Base-by-base conservation (phyloP, 2,797 vertebrate species). In the Zalophus californianus region DNA sequence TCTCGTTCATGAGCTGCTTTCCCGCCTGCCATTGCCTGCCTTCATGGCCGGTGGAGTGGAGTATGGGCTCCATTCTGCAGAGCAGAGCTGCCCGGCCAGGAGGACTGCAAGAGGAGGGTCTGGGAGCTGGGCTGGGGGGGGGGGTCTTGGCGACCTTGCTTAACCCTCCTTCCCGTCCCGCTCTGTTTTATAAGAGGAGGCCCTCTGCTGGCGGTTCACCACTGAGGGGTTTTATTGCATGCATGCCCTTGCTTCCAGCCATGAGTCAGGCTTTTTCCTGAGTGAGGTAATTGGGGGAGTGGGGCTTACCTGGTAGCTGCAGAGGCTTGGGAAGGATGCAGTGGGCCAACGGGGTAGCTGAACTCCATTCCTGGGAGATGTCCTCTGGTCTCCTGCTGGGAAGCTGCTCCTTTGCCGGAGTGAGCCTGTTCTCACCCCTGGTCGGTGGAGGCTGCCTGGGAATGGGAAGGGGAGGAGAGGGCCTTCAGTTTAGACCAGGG, bases 121-220 rank as follows among this genome's bases (percentile, higher is more conserved):
- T 2, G 2, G n/a, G 86, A 38, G 52, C 38, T 1, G 29, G 56
- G 85, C 72, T 1, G 13, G 64, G n/a, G n/a, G n/a, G 35, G 35
- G 27, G 7, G n/a, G 6, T 15, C 41, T 23, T 0, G 7, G 38
- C 13, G 0, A 16, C 72, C 58, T 41, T 20, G 20, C 27, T 25
- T n/a, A 4, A n/a, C 32, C 35, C 29, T 66, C 50, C 4, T 21
- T 29, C 38, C 41, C 0, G 21, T 12, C 14, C 60, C 18, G 0
- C 25, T 48, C 62, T 25, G 29, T 3, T 35, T 35, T 18, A 0
- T 0, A 0, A 5, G 54, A 78, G n/a, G 20, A 16, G 0, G 12
- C 18, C 25, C 5, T 16, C 18, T 25, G 27, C 3, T 0, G 2
- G 7, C 29, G 44, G 7, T 0, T 78, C 32, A 7, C 56, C 29